A percentile compares a stretch with the other conserved stretches of the same genome.
These are phyloP conservation scores for Spodoptera exigua DNA, from an alignment of 2,888 invertebrate species.

Conservation along the genomic window DNA sequence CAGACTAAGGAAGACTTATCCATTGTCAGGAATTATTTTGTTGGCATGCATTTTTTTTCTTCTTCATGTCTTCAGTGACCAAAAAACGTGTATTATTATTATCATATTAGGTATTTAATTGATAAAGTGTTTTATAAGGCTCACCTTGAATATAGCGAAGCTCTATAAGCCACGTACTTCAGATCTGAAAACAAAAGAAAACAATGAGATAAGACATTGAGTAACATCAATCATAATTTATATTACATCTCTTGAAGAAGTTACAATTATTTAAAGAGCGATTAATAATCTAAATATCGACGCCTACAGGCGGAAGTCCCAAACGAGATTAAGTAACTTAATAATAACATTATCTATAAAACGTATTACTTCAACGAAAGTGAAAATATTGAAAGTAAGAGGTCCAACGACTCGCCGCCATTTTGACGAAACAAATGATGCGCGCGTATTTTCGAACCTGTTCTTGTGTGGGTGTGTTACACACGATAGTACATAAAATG, in stretches of 20 bases:
- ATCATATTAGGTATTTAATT: too few species aligned
- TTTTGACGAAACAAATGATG: constrained; percentile 73
- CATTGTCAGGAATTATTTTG: too few species aligned
- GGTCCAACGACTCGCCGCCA: constrained; percentile 71
- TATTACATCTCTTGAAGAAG: constrained; percentile 21
- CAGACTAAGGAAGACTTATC: not conserved
- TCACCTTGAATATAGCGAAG: constrained; percentile 70
- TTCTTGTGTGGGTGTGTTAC: constrained; percentile 63
- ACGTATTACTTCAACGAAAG: constrained; percentile 81
- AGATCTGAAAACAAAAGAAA: constrained; percentile 68
- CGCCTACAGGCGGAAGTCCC: constrained; percentile 67
- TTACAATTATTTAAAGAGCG: constrained; percentile 39
- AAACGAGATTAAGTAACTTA: constrained; percentile 75
- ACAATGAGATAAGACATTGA: constrained; percentile 48
- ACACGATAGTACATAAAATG: constrained; percentile 49
- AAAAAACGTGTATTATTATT: too few species aligned
- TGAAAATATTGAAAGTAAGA: constrained; percentile 84
- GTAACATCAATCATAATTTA: constrained; percentile 23
- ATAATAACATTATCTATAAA: constrained; percentile 68
- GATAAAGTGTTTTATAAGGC: constrained; percentile 9
- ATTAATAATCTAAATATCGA: constrained; percentile 62
- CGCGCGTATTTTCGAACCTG: constrained; percentile 64
- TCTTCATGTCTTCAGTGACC: too few species aligned
- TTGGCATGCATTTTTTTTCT: too few species aligned
- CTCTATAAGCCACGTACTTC: constrained; percentile 58